Percentiles rank a stretch among this genome's conserved stretches.
Conservation (phyloP, 2,797 vertebrate species). For the Etheostoma perlongum region DNA sequence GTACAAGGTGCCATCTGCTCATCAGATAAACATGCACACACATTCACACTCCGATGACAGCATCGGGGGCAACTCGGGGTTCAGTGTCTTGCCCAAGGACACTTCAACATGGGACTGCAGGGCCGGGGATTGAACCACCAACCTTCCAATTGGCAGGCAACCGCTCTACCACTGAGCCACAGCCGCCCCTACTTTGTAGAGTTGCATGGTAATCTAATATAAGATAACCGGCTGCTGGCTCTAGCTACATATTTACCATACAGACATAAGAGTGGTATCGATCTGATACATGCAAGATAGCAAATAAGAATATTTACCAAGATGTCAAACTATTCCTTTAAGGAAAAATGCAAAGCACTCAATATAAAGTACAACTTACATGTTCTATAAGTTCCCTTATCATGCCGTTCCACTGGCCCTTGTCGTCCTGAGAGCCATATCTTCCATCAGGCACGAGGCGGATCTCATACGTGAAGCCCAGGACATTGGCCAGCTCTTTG, state of each 20-base stretch:
- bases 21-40: no score
- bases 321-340: background rate
- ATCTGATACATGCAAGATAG: background rate
- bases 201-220: slow-evolving; percentile 27
- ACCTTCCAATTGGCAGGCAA: no score
- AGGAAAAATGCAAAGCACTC: background rate
- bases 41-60: no score
- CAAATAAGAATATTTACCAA: background rate
- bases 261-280: background rate
- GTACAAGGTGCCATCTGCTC: no score
- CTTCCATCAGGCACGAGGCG: slow-evolving; percentile 95
- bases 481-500: slow-evolving; percentile 93
- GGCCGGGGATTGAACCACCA: no score
- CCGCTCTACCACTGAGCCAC: no score
- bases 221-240: background rate
- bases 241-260: background rate
- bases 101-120: no score
- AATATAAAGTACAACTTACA: slow-evolving; percentile 85
- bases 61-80: no score
- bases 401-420: slow-evolving; percentile 99
- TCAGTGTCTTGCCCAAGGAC: no score
- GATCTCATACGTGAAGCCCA: slow-evolving; percentile 97
- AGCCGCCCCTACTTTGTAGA: slow-evolving; percentile 11
- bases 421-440: slow-evolving; percentile 97
- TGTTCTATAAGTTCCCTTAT: slow-evolving; percentile 98